phyloP scores from a whole-genome alignment of 2,113 vertebrate genomes.

The Promerops cafer region DNA sequence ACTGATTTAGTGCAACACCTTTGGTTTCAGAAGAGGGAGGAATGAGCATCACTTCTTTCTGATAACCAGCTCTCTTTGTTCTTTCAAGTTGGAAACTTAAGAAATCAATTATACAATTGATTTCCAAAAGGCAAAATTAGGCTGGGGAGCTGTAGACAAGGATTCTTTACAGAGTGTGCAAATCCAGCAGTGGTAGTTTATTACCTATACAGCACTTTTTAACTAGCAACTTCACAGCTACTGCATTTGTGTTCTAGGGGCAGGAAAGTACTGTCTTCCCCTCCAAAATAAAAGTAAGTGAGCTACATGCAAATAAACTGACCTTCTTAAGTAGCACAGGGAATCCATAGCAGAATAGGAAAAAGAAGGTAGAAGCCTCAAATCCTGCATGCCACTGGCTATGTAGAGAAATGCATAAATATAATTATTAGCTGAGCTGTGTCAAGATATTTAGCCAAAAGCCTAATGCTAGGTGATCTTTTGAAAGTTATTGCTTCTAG shows the following conservation, averaged over 20 bases:
- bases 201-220: not conserved
- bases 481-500: not conserved
- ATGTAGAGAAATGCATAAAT: not conserved
- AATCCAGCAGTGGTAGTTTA: not conserved
- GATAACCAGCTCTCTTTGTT: not conserved
- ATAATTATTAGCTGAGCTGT: not conserved
- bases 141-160: not conserved
- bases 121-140: conserved; percentile 3
- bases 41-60: not conserved
- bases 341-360: not conserved
- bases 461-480: not conserved
- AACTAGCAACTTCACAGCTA: not conserved
- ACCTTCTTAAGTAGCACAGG: not conserved
- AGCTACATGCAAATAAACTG: not conserved
- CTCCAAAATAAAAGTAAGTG: not conserved
- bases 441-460: not conserved
- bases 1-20: not conserved
- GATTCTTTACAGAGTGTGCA: not conserved
- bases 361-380: not conserved
- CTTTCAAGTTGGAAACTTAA: not conserved
- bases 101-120: not conserved
- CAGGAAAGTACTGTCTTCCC: not conserved
- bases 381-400: not conserved
- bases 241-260: not conserved
- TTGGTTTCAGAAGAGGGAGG: not conserved